phyloP scores from a whole-genome alignment of 2,113 vertebrate species.

The Picathartes gymnocephalus region DNA sequence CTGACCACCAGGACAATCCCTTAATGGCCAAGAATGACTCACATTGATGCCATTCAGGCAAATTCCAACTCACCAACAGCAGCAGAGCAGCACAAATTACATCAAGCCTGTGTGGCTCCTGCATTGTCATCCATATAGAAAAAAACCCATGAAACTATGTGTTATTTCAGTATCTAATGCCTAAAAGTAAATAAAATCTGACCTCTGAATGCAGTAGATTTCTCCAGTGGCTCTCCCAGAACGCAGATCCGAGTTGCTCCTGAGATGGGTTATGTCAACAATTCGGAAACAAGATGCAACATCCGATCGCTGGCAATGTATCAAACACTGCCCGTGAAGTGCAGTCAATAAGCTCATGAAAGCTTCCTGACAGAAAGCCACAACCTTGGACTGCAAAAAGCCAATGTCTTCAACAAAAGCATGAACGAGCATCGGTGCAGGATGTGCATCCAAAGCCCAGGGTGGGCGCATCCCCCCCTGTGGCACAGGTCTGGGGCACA shows the following conservation, averaged over 20 bases:
- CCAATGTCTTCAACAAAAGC: background rate
- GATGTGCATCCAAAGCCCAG: background rate
- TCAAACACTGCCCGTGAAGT: background rate
- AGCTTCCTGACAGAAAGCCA: constrained; percentile 1
- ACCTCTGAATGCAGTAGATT: background rate
- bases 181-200: background rate
- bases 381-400: background rate
- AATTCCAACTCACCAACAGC: background rate
- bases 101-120: background rate
- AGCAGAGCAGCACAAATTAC: rapidly evolving
- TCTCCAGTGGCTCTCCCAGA: background rate
- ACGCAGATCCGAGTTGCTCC: background rate
- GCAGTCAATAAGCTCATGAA: background rate
- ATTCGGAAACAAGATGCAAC: background rate
- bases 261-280: background rate
- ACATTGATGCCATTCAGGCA: background rate
- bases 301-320: rapidly evolving
- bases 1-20: background rate
- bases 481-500: rapidly evolving
- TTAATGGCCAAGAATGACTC: background rate
- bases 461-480: rapidly evolving
- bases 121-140: background rate
- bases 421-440: background rate
- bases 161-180: background rate
- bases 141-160: background rate